Evolutionary conservation across 2,113 vertebrate species (phyloP), one percentile per base, ranked within the genome.

Genomic region (Phocoena sinus): DNA sequence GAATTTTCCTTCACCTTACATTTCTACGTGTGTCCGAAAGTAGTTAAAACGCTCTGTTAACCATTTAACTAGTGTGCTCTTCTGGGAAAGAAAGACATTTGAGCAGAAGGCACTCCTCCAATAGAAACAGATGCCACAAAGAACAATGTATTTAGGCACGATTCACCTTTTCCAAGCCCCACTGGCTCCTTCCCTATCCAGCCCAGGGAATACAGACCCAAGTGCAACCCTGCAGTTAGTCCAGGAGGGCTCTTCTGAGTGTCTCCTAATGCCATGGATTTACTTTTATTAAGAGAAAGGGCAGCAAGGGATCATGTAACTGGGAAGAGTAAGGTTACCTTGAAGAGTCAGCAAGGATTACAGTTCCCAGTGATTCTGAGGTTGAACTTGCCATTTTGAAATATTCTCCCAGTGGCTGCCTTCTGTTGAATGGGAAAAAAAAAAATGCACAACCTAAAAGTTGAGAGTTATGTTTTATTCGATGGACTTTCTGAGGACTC

Each of bases 261-360:
- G 15, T 63, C 14, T 74, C 25, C 62, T 68, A 12, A 91, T 41
- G 23, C 41, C 63, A 56, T 21, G 33, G 20, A 81, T 74, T 98
- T 74, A 84, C n/a, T 93, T 93, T 97, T 65, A 86, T 47, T 87
- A 86, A 94, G 65, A 73, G 67, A 95, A 60, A 56, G 4, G 28
- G 20, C 38, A 80, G 36, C 6, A 17, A 26, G 58, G 23, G 38
- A 77, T 82, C 7, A 3, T 36, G 9, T 63, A 63, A 74, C 12
- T 60, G 44, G 36, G 56, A 56, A 77, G n/a, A 71, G 21, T 68
- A 90, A 70, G 28, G 38, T 84, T 91, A 41, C 62, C 74, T 41
- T 10, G 20, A 85, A 89, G 44, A 84, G 21, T 90, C 38, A 41
- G 36, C 26, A 38, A 89, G 13, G 63, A 96, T 53, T 53, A 47